These are phyloP conservation scores for Dusona sp. DNA, from an alignment of 2,888 invertebrate genomes.

Conservation along the genomic window DNA sequence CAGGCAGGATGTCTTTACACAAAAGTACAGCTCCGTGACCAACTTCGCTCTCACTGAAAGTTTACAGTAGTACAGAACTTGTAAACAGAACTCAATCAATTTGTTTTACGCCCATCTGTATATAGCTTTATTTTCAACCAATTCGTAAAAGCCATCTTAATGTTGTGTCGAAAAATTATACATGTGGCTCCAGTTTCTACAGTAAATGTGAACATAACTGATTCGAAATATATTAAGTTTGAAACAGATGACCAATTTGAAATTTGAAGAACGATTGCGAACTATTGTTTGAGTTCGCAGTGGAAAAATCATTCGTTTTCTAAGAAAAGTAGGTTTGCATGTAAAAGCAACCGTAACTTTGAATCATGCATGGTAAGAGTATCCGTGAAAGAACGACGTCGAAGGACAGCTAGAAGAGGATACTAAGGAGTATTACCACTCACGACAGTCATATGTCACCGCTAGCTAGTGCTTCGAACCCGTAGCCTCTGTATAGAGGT, in stretches of 20 bases:
- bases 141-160: no score
- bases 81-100: not conserved
- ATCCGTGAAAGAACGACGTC: slow-evolving; percentile 28
- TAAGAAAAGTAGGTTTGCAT: not conserved
- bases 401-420: slow-evolving; percentile 23
- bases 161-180: not conserved
- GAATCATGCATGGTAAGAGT: slow-evolving; percentile 20
- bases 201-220: not conserved
- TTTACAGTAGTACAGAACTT: not conserved
- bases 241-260: not conserved
- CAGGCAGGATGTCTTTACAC: not conserved
- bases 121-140: no score
- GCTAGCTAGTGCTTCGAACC: slow-evolving; percentile 29
- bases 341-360: not conserved
- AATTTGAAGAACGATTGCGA: not conserved
- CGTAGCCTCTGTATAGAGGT: slow-evolving; percentile 22
- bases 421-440: slow-evolving; percentile 47
- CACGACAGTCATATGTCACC: slow-evolving; percentile 55
- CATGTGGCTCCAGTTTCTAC: no score
- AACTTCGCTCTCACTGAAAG: not conserved
- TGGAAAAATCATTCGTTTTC: not conserved
- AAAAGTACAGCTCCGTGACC: not conserved
- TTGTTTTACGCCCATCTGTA: not conserved
- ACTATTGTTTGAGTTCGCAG: not conserved
- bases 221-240: not conserved